Conservation (phyloP, 2,797 vertebrate species). For the Hoplostethus mediterraneus region DNA sequence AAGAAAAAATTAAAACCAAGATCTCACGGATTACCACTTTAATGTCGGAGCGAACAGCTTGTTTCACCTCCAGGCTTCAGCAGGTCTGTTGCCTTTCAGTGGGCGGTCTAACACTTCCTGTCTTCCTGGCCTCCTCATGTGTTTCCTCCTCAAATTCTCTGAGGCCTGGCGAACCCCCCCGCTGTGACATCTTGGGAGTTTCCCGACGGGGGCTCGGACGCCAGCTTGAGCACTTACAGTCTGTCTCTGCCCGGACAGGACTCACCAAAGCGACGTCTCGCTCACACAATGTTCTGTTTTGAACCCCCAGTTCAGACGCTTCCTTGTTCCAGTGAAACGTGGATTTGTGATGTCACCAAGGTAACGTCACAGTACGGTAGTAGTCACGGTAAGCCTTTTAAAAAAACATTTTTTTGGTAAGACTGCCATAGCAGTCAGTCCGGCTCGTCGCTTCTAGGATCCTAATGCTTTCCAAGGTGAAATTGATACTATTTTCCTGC, state of each 20-base stretch:
- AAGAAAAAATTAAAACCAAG: no score
- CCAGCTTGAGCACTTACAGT: background rate
- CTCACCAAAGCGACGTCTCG: constrained; percentile 1
- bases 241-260: constrained; percentile 27
- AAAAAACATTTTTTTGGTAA: constrained; percentile 43
- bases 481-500: background rate
- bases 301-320: background rate
- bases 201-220: constrained; percentile 15
- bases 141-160: background rate
- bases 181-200: constrained; percentile 65
- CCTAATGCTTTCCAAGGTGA: constrained; percentile 1
- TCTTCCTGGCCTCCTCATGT: background rate
- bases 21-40: no score
- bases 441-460: constrained; percentile 45
- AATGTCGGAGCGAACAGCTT: no score
- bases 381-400: constrained; percentile 4
- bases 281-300: background rate
- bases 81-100: no score
- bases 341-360: constrained; percentile 1
- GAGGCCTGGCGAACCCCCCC: background rate
- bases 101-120: no score
- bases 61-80: no score
- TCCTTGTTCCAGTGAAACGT: constrained; percentile 27
- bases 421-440: background rate
- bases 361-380: constrained; percentile 31